Conservation (phyloP, 2,113 vertebrate genomes). For the Orientallactaga bullata region DNA sequence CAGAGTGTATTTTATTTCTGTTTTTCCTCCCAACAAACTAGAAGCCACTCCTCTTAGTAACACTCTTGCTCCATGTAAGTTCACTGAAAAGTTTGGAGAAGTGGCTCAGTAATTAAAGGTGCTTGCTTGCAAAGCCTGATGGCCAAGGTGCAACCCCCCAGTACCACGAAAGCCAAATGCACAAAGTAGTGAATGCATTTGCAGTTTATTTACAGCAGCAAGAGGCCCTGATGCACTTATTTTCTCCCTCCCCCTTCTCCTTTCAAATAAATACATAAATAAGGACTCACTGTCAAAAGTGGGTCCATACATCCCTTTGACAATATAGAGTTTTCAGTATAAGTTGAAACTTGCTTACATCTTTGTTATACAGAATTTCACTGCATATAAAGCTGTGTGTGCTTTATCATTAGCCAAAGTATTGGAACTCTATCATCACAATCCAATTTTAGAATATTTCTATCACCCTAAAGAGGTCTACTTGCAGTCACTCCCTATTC, state of each 20-base stretch:
- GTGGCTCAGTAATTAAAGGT: too few relatives aligned
- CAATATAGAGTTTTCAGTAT: constrained; percentile 39
- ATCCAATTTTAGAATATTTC: constrained; percentile 43
- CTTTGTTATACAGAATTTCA: constrained; percentile 37
- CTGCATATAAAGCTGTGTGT: constrained; percentile 15
- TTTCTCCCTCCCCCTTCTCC: too few relatives aligned
- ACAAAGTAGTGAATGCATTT: too few relatives aligned
- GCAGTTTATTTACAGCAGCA: too few relatives aligned
- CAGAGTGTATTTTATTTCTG: constrained; percentile 36
- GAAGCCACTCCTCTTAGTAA: constrained; percentile 46
- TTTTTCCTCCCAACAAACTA: constrained; percentile 21
- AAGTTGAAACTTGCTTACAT: constrained; percentile 29
- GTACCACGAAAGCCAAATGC: too few relatives aligned
- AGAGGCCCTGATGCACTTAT: too few relatives aligned
- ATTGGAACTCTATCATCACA: constrained; percentile 50
- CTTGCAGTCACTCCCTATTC: not conserved
- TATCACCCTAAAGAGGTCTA: not conserved
- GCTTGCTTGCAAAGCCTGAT: too few relatives aligned
- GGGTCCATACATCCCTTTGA: constrained; percentile 8
- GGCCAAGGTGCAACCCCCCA: too few relatives aligned
- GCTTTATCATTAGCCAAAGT: constrained; percentile 44
- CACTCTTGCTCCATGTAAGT: not conserved
- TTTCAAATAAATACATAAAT: too few relatives aligned
- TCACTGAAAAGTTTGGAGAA: not conserved
- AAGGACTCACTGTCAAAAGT: not conserved